Evolutionary conservation across 2,113 vertebrate genomes (phyloP), one percentile per base, ranked within the genome.

Genomic region (Motacilla tschutschensis): DNA sequence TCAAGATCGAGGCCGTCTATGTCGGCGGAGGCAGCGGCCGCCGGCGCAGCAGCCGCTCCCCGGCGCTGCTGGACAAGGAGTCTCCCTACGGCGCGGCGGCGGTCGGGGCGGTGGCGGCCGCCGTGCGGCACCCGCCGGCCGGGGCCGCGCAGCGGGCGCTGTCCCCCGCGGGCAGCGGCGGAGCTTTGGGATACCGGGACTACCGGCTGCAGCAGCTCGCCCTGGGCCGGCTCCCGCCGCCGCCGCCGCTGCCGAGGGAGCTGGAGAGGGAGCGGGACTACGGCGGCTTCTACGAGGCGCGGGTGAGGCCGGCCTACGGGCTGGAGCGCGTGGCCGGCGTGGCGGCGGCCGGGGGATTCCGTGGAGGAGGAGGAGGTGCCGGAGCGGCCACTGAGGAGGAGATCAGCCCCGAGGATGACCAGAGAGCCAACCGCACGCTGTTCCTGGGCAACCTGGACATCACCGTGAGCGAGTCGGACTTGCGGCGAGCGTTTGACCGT

Each of bases 391-490:
- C n/a, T 0, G 99, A 99, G 95, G 98, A 99, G 86, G 98, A 98
- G 94, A 98, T 99, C 88, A 98, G 98, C n/a, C 98, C 98, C 0
- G 99, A 99, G 95, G 98, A 99, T 10, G 99, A 99, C 96, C 98
- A 99, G 96, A 97, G 99, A 82, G 99, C 99, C 64, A 99, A 99
- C 79, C 96, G 99, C 93, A 99, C 99, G 11, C 96, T 99, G 93
- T 99, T 99, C 96, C 90, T 99, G 93, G 99, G 99, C 59, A 99
- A 99, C 85, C 94, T 99, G 92, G 99, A 99, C 95, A 99, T 98
- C 88, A 98, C 97, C 8, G 98, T 99, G 25, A 99, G 98, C 14
- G 98, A 99, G 87, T 98, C 97, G 5, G 99, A 99, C 80, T 89
- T 99, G 38, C 97, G 98, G 40, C 96, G 98, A 43, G 98, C 98